Base-by-base conservation (phyloP, 2,797 vertebrate genomes). In the Mareca penelope region DNA sequence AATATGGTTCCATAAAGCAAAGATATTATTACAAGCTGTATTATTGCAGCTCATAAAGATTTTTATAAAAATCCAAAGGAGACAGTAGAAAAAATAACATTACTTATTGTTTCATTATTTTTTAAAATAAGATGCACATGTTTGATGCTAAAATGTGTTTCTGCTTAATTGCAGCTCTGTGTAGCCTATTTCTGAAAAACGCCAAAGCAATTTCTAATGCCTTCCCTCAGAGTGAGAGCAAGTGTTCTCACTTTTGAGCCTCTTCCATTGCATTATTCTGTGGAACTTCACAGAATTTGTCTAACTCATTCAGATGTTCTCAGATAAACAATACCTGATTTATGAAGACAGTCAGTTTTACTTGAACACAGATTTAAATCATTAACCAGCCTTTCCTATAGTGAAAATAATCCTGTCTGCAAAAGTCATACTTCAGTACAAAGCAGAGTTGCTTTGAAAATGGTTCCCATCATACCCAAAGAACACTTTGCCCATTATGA, bases 21-120 rank as follows among this genome's bases (percentile, higher is more conserved):
- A 92, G 70, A 89, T 85, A 86, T 57, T 92, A 83, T 83, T 86
- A 60, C 39, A 89, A 90, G 40, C 21, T 83, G 23, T 39, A 48
- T 65, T 75, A 56, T 37, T 69, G n/a, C 65, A 94, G 69, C 70
- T 85, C 31, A 84, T 92, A 92, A 70, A 4, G 10, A 57, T 75
- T 93, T 91, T 83, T 79, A 56, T 9, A 92, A 82, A 95, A 95
- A 93, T 76, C 31, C 52, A 81, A 76, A 76, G 22, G 63, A 72
- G 35, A 79, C 42, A 69, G 84, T 85, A 95, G 87, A 68, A 93
- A 92, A 89, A 90, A 91, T 18, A 88, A 73, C 56, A 78, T 52
- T 59, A 80, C 16, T 90, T 80, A 77, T 24, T 87, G 17, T 94
- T 94, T 76, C 39, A 59, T 85, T 65, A 59, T 65, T 93, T 96